A percentile compares a stretch with the other conserved stretches of the same genome.
These are phyloP conservation scores for Ciconia boyciana DNA, from an alignment of 2,113 vertebrate species.

Conservation along the genomic window DNA sequence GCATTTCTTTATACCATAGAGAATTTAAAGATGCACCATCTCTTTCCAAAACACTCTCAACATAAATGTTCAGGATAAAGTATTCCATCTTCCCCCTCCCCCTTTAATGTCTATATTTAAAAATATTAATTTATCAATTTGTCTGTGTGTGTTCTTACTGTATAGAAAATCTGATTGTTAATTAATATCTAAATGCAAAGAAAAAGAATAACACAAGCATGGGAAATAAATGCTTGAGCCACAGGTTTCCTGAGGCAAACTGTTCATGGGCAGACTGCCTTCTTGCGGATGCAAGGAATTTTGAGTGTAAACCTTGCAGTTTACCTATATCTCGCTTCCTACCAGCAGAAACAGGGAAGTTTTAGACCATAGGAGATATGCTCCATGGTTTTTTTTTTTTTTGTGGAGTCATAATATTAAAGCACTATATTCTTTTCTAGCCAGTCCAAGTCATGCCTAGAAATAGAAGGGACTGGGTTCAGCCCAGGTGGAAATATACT, in stretches of 20 bases:
- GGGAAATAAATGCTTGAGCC: not conserved
- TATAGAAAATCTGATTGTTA: not conserved
- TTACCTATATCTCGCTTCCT: not conserved
- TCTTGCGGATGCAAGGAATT: not conserved
- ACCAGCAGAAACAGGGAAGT: not conserved
- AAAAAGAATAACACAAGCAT: not conserved
- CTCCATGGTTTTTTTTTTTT: not conserved
- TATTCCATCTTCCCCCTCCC: not conserved
- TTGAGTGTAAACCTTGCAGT: not conserved
- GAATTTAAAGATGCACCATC: conserved; percentile 48
- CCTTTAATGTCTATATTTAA: conserved; percentile 31
- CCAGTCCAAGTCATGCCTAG: not conserved
- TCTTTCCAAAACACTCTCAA: conserved; percentile 53
- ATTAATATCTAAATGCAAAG: not conserved
- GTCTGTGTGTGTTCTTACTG: not conserved
- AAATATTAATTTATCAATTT: conserved; percentile 35
- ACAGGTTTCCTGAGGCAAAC: not conserved
- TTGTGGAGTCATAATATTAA: not conserved
- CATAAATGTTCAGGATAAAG: conserved; percentile 29
- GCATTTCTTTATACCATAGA: conserved; percentile 34
- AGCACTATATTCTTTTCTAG: not conserved
- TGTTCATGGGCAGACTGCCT: not conserved
- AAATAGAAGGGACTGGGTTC: not conserved
- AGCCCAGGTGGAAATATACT: not conserved
- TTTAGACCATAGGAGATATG: not conserved